phyloP scores from a whole-genome alignment of 2,113 vertebrate genomes.

The Phyllostomus hastatus region DNA sequence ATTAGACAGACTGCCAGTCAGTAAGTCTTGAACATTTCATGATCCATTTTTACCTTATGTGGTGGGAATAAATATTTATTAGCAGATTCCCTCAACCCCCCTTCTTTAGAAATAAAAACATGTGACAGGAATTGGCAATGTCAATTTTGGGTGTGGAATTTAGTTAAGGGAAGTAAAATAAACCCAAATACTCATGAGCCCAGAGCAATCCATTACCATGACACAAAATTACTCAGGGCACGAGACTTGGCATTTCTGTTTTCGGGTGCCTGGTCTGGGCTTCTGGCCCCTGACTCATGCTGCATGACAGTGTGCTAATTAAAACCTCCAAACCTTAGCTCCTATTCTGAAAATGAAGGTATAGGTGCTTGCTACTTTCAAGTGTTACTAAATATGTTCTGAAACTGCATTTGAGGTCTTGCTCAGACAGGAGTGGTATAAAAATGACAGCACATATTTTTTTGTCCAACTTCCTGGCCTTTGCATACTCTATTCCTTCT shows the following conservation, averaged over 20 bases:
- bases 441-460: background rate
- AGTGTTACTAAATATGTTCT: slow-evolving; percentile 24
- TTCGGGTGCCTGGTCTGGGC: background rate
- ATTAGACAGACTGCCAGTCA: background rate
- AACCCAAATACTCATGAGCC: slow-evolving; percentile 29
- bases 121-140: background rate
- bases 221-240: slow-evolving; percentile 55
- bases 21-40: slow-evolving; percentile 14
- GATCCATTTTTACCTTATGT: background rate
- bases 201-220: slow-evolving; percentile 5
- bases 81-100: background rate
- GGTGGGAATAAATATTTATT: slow-evolving; percentile 10
- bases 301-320: slow-evolving; percentile 28
- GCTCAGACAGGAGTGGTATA: background rate
- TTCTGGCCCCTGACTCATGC: slow-evolving; percentile 50
- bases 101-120: background rate
- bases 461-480: background rate
- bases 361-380: background rate
- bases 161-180: slow-evolving; percentile 43
- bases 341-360: slow-evolving; percentile 15
- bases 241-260: slow-evolving; percentile 40
- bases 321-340: slow-evolving; percentile 26
- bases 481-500: slow-evolving; percentile 20
- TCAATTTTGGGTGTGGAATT: slow-evolving; percentile 37
- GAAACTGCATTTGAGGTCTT: slow-evolving; percentile 26